Evolutionary conservation across 2,113 vertebrate genomes (phyloP), one percentile per base, ranked within the genome.

Genomic region (Ailuropoda melanoleuca): DNA sequence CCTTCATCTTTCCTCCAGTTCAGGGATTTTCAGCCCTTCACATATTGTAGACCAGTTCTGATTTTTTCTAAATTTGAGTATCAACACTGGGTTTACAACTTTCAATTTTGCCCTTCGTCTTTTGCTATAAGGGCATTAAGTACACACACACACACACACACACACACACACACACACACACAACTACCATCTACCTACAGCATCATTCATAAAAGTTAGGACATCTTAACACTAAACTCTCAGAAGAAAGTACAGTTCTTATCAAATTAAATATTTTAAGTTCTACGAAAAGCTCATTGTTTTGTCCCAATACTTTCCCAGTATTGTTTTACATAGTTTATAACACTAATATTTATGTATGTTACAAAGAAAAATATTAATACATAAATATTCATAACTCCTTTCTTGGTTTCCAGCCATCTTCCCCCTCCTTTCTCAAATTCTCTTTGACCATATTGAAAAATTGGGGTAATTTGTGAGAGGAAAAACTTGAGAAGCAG

Each of bases 81-180:
- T 53, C 24, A 88, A 75, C 10, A 56, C 8, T 50, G 87, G 23
- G 31, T 56, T 94, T 93, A 12, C 46, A 78, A 83, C 39, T 88
- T 88, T 50, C 19, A 93, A 96, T 74, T 95, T 90, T 85, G 12
- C 10, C 37, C 23, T 88, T 97, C 55, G 55, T 97, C 70, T 93
- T 96, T 78, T 77, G 82, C 19, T 86, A 11, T 31, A 86, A 77
- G 31, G 37, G 17, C 1, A 91, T 93, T 56, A 60, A 78, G 46
- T 58, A 72, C 68, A 72, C 68, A 72, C 37, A 70, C 14, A 56
- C 55, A 56, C 55, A 56, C 55, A 24, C 62, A 31, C 62, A 64
- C 29, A 29, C 62, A 21, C 34, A n/a, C 68, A 70, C 66, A 68
- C 34, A 23, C 68, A 39, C 37, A 26, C 39, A 74, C 70, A 37